These are phyloP conservation scores for Matsumyia berberina DNA, from an alignment of 2,888 invertebrate species.

Conservation along the genomic window DNA sequence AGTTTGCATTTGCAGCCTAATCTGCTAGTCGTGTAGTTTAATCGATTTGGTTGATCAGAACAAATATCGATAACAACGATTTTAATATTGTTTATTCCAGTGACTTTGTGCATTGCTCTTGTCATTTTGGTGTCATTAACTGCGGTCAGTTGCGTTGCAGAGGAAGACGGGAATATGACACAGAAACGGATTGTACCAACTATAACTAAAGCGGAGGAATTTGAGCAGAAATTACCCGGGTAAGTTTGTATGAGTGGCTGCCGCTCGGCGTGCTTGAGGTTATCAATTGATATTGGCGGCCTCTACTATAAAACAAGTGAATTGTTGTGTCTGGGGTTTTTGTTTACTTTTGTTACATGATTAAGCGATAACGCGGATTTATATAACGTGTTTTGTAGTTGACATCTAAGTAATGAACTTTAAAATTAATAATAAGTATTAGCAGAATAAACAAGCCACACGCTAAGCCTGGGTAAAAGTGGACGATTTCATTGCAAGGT, in stretches of 20 bases:
- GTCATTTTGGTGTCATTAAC: slow-evolving; percentile 37
- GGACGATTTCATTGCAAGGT: no score
- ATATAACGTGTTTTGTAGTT: slow-evolving; percentile 1
- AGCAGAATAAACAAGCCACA: not conserved
- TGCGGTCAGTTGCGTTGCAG: slow-evolving; percentile 20
- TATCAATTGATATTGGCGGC: not conserved
- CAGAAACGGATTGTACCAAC: slow-evolving; percentile 80
- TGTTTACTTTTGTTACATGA: slow-evolving; percentile 2
- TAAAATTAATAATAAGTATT: not conserved
- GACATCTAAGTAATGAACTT: not conserved
- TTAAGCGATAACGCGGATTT: slow-evolving; percentile 5
- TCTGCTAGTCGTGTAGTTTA: slow-evolving; percentile 39
- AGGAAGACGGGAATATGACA: slow-evolving; percentile 78
- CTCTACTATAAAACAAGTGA: not conserved
- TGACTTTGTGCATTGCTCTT: slow-evolving; percentile 34
- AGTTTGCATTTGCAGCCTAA: slow-evolving; percentile 58
- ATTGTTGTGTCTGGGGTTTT: not conserved
- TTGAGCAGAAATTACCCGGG: slow-evolving; percentile 81
- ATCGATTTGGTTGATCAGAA: slow-evolving; percentile 54
- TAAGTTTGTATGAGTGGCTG: slow-evolving; percentile 78
- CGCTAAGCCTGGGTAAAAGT: not conserved
- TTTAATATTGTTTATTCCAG: slow-evolving; percentile 47
- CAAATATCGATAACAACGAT: slow-evolving; percentile 40
- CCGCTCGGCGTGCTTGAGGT: not conserved
- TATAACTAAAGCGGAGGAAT: slow-evolving; percentile 80